These are phyloP conservation scores for Stegophylla sp. DNA, from an alignment of 2,888 invertebrate species.

Conservation along the genomic window DNA sequence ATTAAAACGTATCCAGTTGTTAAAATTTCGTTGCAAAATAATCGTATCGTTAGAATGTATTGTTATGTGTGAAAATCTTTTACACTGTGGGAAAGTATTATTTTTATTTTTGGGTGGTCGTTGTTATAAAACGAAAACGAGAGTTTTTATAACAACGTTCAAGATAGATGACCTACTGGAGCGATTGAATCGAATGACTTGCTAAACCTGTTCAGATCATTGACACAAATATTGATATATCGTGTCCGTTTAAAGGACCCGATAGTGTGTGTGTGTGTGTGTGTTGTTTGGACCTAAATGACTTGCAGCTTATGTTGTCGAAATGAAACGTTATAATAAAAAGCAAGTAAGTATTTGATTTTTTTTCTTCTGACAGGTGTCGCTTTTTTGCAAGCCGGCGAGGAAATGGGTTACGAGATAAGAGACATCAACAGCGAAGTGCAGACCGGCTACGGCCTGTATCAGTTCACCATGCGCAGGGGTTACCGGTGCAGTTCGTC, in stretches of 20 bases:
- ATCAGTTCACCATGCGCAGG: slow-evolving; percentile 86
- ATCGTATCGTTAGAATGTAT: too few relatives aligned
- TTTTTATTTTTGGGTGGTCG: too few relatives aligned
- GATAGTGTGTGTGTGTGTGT: too few relatives aligned
- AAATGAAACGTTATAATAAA: neutral
- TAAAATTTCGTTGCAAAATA: too few relatives aligned
- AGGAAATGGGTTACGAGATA: slow-evolving; percentile 89
- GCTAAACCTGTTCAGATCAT: slow-evolving; percentile 6
- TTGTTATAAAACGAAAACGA: neutral
- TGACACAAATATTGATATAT: slow-evolving; percentile 5
- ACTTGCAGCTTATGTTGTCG: neutral
- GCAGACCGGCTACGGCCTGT: slow-evolving; percentile 86
- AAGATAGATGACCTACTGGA: neutral
- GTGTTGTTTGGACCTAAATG: neutral
- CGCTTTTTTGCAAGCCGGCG: slow-evolving; percentile 86
- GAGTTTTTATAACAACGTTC: neutral
- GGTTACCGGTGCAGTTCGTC: slow-evolving; percentile 83
- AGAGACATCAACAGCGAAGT: slow-evolving; percentile 84
- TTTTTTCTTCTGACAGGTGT: slow-evolving; percentile 66
- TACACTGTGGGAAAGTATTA: too few relatives aligned
- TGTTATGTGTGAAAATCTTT: too few relatives aligned
- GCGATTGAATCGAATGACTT: slow-evolving; percentile 26
- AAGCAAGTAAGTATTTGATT: too few relatives aligned
- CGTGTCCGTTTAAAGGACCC: slow-evolving; percentile 2
- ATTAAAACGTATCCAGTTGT: too few relatives aligned